Percentiles rank a stretch among this genome's conserved stretches.
phyloP scores from a whole-genome alignment of 1,140 invertebrate genomes.

The Drosophila nigrodunni region DNA sequence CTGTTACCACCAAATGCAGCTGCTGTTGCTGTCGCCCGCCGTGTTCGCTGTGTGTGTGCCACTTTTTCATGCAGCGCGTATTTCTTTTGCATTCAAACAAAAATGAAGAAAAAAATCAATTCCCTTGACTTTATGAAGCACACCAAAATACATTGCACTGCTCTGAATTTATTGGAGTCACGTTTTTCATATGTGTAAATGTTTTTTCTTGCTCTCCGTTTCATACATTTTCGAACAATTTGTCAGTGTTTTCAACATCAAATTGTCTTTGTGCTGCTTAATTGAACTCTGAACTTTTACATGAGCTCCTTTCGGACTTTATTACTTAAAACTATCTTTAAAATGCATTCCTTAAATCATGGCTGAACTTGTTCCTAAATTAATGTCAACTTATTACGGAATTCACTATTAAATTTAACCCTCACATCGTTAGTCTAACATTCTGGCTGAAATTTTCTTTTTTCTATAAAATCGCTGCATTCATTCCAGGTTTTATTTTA shows the following conservation, averaged over 20 bases:
- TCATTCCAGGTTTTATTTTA: too few species aligned
- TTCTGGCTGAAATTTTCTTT: too few species aligned
- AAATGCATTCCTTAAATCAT: too few species aligned
- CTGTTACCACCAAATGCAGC: slow-evolving; percentile 46
- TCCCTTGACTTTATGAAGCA: slow-evolving; percentile 54
- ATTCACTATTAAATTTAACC: too few species aligned
- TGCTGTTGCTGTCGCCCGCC: slow-evolving; percentile 44
- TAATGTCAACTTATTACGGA: too few species aligned
- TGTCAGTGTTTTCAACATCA: slow-evolving; percentile 2
- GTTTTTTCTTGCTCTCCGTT: slow-evolving; percentile 48
- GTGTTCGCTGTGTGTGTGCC: slow-evolving; percentile 47
- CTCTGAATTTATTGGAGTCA: slow-evolving; percentile 53
- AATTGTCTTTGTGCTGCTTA: slow-evolving; percentile 3
- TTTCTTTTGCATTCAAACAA: slow-evolving; percentile 46
- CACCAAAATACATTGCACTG: slow-evolving; percentile 38
- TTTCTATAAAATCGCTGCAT: too few species aligned
- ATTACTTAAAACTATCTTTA: too few species aligned
- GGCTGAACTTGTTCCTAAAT: too few species aligned
- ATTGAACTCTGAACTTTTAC: neutral
- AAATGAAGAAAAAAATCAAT: slow-evolving; percentile 69
- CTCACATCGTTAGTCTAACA: too few species aligned
- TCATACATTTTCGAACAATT: slow-evolving; percentile 19
- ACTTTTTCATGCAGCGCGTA: slow-evolving; percentile 46
- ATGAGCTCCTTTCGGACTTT: too few species aligned
- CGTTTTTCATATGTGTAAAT: slow-evolving; percentile 65